Conservation (phyloP, 2,113 vertebrate species). For the Falcunculus frontatus region DNA sequence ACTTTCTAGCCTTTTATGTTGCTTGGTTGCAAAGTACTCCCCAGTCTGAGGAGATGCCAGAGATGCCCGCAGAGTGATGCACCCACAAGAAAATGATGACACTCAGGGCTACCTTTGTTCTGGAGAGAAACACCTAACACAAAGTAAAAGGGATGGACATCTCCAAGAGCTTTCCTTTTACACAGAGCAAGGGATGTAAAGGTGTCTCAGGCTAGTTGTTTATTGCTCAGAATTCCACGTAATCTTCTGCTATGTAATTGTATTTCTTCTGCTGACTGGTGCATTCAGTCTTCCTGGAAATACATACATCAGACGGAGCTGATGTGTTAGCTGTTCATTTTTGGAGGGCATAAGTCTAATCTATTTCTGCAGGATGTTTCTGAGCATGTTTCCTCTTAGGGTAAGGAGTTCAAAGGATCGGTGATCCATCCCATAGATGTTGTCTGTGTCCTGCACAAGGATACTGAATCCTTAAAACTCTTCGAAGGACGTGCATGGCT, state of each 20-base stretch:
- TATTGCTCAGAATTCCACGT: neutral
- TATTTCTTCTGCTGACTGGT: neutral
- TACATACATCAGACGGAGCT: neutral
- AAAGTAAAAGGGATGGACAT: neutral
- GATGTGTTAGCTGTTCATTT: neutral
- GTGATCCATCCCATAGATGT: neutral
- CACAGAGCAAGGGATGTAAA: neutral
- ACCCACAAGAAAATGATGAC: rapidly evolving
- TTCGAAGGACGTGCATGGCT: neutral
- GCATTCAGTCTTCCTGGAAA: neutral
- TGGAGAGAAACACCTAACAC: neutral
- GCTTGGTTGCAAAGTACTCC: neutral
- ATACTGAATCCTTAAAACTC: neutral
- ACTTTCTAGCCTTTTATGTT: neutral
- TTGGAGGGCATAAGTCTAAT: neutral
- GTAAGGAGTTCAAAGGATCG: neutral
- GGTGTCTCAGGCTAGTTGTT: neutral
- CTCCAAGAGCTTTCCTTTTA: neutral
- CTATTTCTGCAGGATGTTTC: neutral
- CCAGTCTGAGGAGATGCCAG: neutral
- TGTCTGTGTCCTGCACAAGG: neutral
- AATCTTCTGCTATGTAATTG: neutral
- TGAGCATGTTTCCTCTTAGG: neutral
- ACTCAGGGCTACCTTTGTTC: neutral
- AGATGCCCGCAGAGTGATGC: neutral